Percentiles rank a stretch among this genome's conserved stretches.
phyloP scores from a whole-genome alignment of 2,888 invertebrate species.

The Apeira syringaria region DNA sequence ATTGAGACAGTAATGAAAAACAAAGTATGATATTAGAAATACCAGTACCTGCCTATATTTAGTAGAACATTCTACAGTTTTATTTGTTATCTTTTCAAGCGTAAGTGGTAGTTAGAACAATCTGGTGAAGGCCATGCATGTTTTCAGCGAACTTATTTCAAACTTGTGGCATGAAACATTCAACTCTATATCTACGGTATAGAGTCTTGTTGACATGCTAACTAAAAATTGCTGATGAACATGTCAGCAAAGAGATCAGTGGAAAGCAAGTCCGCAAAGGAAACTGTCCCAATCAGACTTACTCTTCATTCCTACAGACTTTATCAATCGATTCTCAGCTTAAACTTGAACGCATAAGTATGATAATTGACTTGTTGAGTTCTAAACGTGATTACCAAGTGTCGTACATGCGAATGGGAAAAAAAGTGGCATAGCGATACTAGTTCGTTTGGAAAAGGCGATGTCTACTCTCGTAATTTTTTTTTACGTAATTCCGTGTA shows the following conservation, averaged over 20 bases:
- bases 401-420: conserved; percentile 26
- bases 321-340: conserved; percentile 9
- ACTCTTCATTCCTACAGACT: conserved; percentile 21
- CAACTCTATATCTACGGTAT: conserved; percentile 14
- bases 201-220: conserved; percentile 17
- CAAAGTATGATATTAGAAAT: background rate
- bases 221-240: conserved; percentile 11
- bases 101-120: conserved; percentile 15
- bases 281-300: conserved; percentile 52
- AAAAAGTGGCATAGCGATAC: conserved; percentile 41
- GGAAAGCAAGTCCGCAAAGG: conserved; percentile 41
- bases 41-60: conserved; percentile 7
- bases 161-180: conserved; percentile 1
- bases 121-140: conserved; percentile 16
- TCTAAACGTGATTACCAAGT: conserved; percentile 11
- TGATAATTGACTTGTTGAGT: conserved; percentile 2
- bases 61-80: conserved; percentile 3
- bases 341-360: conserved; percentile 3
- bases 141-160: background rate
- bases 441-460: conserved; percentile 36
- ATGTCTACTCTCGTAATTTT: conserved; percentile 24
- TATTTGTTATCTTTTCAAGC: conserved; percentile 18
- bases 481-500: conserved; percentile 29
- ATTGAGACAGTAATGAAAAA: background rate
- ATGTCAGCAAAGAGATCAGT: conserved; percentile 31